Evolutionary conservation across 2,797 vertebrate species (phyloP).

Genomic region (Leptodactylus fallax): DNA sequence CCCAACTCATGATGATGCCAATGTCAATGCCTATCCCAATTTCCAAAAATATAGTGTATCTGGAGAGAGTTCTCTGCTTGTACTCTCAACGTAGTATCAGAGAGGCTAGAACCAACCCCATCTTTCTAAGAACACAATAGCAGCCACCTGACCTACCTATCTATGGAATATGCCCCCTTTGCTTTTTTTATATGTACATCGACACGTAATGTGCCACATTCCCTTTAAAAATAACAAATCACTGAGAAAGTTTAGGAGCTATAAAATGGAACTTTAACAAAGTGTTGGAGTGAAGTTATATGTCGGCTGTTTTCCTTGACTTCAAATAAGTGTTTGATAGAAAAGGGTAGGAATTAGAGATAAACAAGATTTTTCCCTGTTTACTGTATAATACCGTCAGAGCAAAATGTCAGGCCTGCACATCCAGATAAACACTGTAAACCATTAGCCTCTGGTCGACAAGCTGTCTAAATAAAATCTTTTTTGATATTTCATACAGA

Average conservation of each 20-base stretch:
- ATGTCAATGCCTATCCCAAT: too few species aligned
- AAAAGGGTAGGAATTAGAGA: conserved; percentile 1
- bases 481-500: conserved; percentile 24
- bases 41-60: too few species aligned
- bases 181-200: too few species aligned
- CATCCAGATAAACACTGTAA: conserved; percentile 14
- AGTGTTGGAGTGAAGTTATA: background rate
- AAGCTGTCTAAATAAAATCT: conserved; percentile 13
- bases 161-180: too few species aligned
- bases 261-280: background rate
- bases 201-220: background rate
- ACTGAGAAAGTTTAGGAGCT: background rate
- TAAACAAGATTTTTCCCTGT: conserved; percentile 1
- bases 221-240: background rate
- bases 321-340: conserved; percentile 15
- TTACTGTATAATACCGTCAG: conserved; percentile 6
- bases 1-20: too few species aligned
- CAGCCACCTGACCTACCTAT: too few species aligned
- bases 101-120: too few species aligned
- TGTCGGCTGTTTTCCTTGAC: background rate
- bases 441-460: conserved; percentile 15
- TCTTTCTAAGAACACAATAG: too few species aligned
- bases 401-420: background rate
- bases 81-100: too few species aligned
- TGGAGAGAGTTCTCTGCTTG: too few species aligned